Evolutionary conservation across 2,888 invertebrate genomes (phyloP).

Genomic region (Theodoxus fluviatilis): DNA sequence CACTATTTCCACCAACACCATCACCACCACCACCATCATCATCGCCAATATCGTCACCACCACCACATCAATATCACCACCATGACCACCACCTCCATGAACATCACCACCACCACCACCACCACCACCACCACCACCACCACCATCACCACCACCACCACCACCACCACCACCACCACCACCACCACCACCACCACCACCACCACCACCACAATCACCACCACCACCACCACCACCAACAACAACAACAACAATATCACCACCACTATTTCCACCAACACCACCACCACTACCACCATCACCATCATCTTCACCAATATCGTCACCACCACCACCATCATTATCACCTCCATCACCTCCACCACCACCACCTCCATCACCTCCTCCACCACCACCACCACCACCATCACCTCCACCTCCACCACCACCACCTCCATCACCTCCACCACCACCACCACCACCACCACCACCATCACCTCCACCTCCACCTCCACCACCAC

Average conservation of each 20-base stretch:
- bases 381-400: background rate
- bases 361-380: background rate
- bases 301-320: background rate
- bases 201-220: background rate
- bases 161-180: background rate
- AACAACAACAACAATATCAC: too few species aligned
- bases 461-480: too few species aligned
- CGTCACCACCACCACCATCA: background rate
- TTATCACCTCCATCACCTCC: background rate
- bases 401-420: background rate
- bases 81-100: background rate
- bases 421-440: background rate
- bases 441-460: background rate
- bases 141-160: background rate
- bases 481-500: background rate
- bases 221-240: background rate
- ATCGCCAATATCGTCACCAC: too few species aligned
- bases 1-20: background rate
- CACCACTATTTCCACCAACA: too few species aligned
- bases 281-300: background rate
- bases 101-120: background rate
- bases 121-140: background rate
- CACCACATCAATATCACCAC: background rate
- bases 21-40: background rate
- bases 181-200: background rate